Evolutionary conservation across 1,140 invertebrate genomes (phyloP).

Genomic region (Pseudomyrmex gracilis): DNA sequence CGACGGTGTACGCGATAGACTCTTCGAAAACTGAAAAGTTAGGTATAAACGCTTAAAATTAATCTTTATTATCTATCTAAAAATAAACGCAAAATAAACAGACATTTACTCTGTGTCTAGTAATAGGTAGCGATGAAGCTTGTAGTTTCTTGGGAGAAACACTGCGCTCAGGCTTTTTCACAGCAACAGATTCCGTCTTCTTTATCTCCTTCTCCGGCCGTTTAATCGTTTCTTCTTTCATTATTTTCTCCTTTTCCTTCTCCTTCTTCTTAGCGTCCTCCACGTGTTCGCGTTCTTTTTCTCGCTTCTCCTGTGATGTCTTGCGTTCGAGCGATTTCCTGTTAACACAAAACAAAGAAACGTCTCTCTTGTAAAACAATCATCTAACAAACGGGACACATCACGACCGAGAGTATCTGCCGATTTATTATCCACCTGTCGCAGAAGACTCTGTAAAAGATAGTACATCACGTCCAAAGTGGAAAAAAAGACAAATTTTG

Average conservation of each 20-base stretch:
- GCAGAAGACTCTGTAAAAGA: slow-evolving; percentile 61
- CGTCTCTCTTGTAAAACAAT: not conserved
- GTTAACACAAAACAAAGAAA: slow-evolving; percentile 53
- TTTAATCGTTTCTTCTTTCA: slow-evolving; percentile 78
- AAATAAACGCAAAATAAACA: not conserved
- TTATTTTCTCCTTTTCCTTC: slow-evolving; percentile 82
- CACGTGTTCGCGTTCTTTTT: slow-evolving; percentile 83
- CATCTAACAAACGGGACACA: slow-evolving; percentile 21
- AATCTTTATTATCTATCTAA: not conserved
- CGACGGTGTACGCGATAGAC: slow-evolving; percentile 91
- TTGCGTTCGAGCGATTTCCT: slow-evolving; percentile 81
- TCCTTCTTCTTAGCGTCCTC: slow-evolving; percentile 84
- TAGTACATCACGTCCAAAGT: slow-evolving; percentile 37
- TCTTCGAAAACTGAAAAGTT: slow-evolving; percentile 87
- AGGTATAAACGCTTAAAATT: not conserved
- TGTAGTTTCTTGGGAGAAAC: slow-evolving; percentile 83
- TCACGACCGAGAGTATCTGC: slow-evolving; percentile 18
- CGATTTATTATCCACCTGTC: slow-evolving; percentile 63
- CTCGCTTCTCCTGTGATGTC: slow-evolving; percentile 80
- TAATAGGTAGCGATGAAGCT: slow-evolving; percentile 78
- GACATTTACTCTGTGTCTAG: slow-evolving; percentile 81
- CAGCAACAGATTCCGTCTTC: slow-evolving; percentile 75
- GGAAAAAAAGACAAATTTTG: slow-evolving; percentile 21
- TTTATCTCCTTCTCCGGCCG: slow-evolving; percentile 81
- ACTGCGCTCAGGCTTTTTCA: slow-evolving; percentile 79